These are phyloP conservation scores for Psephotus haematonotus DNA, from an alignment of 2,113 vertebrate species.

Conservation along the genomic window DNA sequence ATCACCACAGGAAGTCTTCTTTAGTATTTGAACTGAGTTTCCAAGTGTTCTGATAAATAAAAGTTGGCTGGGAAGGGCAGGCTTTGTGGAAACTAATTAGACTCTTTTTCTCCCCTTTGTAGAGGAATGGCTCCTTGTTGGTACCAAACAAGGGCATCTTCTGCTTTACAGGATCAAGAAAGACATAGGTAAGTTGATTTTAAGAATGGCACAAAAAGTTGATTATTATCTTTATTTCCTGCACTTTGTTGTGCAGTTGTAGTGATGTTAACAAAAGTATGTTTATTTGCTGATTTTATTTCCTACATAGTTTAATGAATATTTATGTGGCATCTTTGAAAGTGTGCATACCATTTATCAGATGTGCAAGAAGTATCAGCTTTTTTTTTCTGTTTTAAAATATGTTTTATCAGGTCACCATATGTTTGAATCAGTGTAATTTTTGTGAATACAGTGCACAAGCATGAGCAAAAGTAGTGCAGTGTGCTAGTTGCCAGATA, in stretches of 20 bases:
- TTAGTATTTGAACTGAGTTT: background rate
- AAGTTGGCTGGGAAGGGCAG: background rate
- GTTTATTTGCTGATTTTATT: background rate
- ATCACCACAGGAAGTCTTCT: background rate
- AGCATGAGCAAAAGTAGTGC: background rate
- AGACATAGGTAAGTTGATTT: constrained; percentile 80
- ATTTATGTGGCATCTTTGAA: background rate
- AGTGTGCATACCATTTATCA: background rate
- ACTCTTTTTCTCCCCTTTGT: constrained; percentile 1
- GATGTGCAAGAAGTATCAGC: background rate
- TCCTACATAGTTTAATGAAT: background rate
- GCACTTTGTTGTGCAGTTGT: background rate
- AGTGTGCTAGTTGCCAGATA: background rate
- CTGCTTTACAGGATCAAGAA: constrained; percentile 94
- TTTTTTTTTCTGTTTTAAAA: background rate
- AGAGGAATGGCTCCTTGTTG: constrained; percentile 98
- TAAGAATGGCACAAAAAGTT: background rate
- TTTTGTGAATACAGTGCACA: background rate
- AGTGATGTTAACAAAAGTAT: background rate
- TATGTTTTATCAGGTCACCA: background rate
- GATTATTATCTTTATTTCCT: background rate
- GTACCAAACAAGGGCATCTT: constrained; percentile 97
- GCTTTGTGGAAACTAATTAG: background rate
- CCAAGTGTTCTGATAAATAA: background rate
- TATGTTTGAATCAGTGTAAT: background rate